Base-by-base conservation (phyloP, 2,797 vertebrate species). In the Parambassis ranga region DNA sequence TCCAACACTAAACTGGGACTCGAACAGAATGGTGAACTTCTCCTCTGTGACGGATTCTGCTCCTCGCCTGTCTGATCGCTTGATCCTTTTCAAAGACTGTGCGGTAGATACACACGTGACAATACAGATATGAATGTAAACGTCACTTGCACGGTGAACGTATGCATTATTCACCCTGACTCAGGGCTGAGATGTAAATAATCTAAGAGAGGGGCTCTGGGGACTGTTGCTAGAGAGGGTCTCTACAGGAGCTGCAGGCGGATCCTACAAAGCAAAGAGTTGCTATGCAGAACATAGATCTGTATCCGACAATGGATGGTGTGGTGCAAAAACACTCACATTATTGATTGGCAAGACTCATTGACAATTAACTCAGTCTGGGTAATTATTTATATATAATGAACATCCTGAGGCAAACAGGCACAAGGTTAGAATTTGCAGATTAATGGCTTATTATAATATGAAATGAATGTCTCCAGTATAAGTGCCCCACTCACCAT, bases 11-110 rank as follows among this genome's bases (percentile, higher is more conserved):
- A 99, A 99, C 87, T 99, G 97, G 0, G 97, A 99, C 85, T 99
- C 96, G 0, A 99, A 99, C 37, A 99, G 91, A 70, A 99, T 95
- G 5, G 97, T 98, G 89, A 98, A 98, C 80, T 99, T 99, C 85
- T 98, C 97, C 51, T 99, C 97, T 0, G 97, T 99, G 68, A 99
- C 97, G 0, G 97, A 98, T 67, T 99, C 97, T 0, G 97, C 96
- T 5, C 97, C 97, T 0, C 97, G 94, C 5, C 97, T 91, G 87
- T 98, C 97, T 0, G 97, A 98, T 16, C 97, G 94, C 75, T 98
- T 99, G 73, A 98, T 98, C 55, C 96, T 92, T 87, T 99, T 99
- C 77, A 99, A 82, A 39, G 97, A 98, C 97, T 99, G 55, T 18
- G 42, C 0, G 2, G 24, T 7, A 5, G 10, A 3, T 22, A 3